Percentiles rank a stretch among this genome's conserved stretches.
Evolutionary conservation across 2,113 vertebrate species (phyloP).

Genomic region (Clarias batrachus): DNA sequence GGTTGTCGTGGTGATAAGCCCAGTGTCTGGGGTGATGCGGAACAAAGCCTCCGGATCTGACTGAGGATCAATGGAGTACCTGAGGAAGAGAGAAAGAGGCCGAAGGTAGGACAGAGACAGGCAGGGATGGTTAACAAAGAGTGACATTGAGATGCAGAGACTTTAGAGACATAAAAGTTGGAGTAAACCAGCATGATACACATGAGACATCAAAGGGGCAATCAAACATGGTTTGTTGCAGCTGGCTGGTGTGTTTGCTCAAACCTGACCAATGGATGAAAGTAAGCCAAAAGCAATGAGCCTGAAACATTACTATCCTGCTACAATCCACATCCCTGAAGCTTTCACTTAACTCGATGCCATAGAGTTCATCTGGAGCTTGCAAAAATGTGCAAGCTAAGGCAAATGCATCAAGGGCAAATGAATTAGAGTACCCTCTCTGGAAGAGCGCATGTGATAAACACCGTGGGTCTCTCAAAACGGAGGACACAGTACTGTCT

Average conservation of each 20-base stretch:
- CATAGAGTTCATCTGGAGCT: background rate
- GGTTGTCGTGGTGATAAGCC: slow-evolving; percentile 79
- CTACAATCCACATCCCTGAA: background rate
- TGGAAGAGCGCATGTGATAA: background rate
- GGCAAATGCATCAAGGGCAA: background rate
- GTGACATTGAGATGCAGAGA: background rate
- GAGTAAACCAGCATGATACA: background rate
- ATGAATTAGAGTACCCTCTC: background rate
- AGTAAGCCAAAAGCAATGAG: background rate
- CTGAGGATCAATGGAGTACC: slow-evolving; percentile 85
- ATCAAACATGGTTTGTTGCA: slow-evolving; percentile 2
- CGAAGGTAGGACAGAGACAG: slow-evolving; percentile 46
- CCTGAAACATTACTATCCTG: background rate
- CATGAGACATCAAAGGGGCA: slow-evolving; percentile 61
- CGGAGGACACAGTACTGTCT: background rate
- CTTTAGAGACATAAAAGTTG: background rate
- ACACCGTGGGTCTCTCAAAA: background rate
- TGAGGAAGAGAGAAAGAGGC: slow-evolving; percentile 56
- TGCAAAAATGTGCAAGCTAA: background rate
- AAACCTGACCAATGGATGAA: background rate
- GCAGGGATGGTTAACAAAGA: background rate
- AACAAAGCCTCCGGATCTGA: slow-evolving; percentile 84
- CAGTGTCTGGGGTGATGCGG: slow-evolving; percentile 80
- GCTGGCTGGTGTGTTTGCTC: background rate
- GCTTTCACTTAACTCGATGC: background rate